Evolutionary conservation across 2,888 invertebrate genomes (phyloP).

Genomic region (Mycalesis mineus): DNA sequence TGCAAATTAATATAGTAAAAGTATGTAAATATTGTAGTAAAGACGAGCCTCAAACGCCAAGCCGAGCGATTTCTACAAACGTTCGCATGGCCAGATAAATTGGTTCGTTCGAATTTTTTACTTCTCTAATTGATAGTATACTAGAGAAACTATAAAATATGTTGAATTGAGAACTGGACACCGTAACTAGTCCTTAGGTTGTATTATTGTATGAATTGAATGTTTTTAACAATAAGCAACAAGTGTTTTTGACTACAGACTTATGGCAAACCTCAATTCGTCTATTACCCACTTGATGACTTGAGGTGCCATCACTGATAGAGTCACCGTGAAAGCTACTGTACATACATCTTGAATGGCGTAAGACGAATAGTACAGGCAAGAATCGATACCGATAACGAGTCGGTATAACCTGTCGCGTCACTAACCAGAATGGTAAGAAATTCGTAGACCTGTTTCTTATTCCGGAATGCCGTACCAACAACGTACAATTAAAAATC

Average conservation of each 20-base stretch:
- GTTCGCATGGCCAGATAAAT: slow-evolving; percentile 31
- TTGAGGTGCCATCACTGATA: neutral
- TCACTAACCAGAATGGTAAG: slow-evolving; percentile 14
- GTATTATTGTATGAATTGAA: too few species aligned
- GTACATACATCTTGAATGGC: neutral
- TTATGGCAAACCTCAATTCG: slow-evolving; percentile 1
- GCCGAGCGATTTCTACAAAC: slow-evolving; percentile 20
- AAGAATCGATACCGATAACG: slow-evolving; percentile 6
- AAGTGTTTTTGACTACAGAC: neutral
- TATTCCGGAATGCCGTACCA: slow-evolving; percentile 25
- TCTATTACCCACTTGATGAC: neutral
- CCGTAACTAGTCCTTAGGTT: too few species aligned
- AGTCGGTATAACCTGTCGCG: slow-evolving; percentile 1
- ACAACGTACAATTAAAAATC: slow-evolving; percentile 24
- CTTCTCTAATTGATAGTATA: slow-evolving; percentile 16
- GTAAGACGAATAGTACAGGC: neutral
- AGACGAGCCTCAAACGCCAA: slow-evolving; percentile 12
- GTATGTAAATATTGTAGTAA: too few species aligned
- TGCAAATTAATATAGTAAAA: too few species aligned
- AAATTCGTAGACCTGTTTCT: slow-evolving; percentile 25
- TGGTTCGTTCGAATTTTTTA: slow-evolving; percentile 28
- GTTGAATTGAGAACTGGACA: too few species aligned
- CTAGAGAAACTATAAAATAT: neutral
- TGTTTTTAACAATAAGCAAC: neutral
- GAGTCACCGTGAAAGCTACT: neutral